Conservation (phyloP, 2,113 vertebrate species). For the Xerus inauris region DNA sequence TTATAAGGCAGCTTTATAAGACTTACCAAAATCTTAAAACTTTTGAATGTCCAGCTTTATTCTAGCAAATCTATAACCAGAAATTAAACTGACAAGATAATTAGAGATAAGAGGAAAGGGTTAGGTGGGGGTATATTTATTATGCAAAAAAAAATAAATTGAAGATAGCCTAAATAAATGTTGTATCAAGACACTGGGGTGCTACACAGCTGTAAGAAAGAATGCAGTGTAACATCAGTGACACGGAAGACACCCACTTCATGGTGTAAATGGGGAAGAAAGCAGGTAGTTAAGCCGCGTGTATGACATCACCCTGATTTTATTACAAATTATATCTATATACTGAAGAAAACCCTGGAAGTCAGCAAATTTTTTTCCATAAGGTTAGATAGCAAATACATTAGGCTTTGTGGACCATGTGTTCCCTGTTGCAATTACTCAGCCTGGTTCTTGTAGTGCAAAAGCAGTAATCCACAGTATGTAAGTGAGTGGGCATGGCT, state of each 20-base stretch:
- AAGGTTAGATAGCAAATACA: not conserved
- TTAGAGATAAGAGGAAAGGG: not conserved
- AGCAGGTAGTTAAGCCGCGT: not conserved
- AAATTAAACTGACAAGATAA: not conserved
- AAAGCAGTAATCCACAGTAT: not conserved
- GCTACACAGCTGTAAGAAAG: not conserved
- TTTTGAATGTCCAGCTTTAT: not conserved
- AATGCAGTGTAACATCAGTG: not conserved
- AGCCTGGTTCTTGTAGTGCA: not conserved
- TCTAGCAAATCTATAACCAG: not conserved
- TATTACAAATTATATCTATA: not conserved
- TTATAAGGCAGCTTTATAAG: not conserved
- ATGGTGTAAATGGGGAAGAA: not conserved
- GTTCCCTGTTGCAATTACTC: not conserved
- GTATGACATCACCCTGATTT: not conserved
- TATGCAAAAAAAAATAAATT: not conserved
- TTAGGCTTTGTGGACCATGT: not conserved
- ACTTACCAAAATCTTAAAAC: not conserved
- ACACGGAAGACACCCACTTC: not conserved
- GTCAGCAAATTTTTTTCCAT: not conserved
- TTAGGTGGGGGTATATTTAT: not conserved
- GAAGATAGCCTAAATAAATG: not conserved
- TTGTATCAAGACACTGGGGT: not conserved
- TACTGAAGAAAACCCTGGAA: not conserved
- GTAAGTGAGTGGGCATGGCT: not conserved